Percentiles rank a stretch among this genome's conserved stretches.
Conservation (phyloP, 2,797 vertebrate genomes). For the Crenuchus spilurus region DNA sequence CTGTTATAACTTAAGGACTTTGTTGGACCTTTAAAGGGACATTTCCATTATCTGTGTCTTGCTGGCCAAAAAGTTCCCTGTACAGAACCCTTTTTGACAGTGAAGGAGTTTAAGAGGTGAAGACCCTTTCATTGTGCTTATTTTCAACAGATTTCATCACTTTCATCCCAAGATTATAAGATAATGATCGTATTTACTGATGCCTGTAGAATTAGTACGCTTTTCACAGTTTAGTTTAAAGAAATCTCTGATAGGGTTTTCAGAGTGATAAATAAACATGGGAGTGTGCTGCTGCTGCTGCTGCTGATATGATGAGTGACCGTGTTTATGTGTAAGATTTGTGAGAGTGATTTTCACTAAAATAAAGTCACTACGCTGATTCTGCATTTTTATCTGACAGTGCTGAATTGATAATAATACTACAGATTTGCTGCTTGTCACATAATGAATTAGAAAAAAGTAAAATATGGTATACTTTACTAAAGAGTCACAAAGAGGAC, state of each 20-base stretch:
- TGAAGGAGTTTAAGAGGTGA: too few species aligned
- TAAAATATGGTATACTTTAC: too few species aligned
- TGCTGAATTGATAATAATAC: too few species aligned
- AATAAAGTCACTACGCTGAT: slow-evolving; percentile 19
- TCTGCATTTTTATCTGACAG: neutral
- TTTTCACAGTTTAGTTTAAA: slow-evolving; percentile 3
- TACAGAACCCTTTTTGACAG: too few species aligned
- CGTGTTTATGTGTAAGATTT: neutral
- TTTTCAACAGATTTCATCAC: neutral
- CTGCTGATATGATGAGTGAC: neutral
- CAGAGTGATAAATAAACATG: neutral
- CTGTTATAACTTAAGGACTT: too few species aligned
- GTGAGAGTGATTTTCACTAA: slow-evolving; percentile 11
- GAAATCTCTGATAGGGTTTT: neutral
- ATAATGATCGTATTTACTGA: neutral
- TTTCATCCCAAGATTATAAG: neutral
- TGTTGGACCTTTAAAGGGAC: too few species aligned
- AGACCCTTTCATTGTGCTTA: neutral
- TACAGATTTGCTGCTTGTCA: too few species aligned
- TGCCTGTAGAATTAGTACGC: neutral
- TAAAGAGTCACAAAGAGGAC: too few species aligned
- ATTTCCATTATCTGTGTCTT: too few species aligned
- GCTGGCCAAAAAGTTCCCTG: too few species aligned
- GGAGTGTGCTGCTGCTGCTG: slow-evolving; percentile 2
- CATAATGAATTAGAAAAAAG: too few species aligned